Conservation (phyloP, 2,797 vertebrate species). For the Thalassophryne amazonica region DNA sequence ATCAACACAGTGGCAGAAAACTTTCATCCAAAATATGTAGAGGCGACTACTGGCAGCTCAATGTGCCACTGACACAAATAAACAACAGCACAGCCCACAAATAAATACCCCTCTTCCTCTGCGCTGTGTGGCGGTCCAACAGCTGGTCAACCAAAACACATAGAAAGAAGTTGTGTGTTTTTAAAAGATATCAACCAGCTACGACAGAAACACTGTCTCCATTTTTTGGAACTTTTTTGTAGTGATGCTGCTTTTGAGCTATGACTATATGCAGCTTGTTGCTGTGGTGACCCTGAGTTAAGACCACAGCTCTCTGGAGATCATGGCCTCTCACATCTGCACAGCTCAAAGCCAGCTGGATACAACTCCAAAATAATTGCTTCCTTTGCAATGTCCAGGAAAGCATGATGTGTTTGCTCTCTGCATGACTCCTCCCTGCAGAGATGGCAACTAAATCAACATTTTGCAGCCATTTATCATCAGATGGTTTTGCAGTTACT, state of each 20-base stretch:
- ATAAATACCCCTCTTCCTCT: conserved; percentile 48
- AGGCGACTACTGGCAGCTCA: conserved; percentile 28
- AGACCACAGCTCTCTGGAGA: conserved; percentile 69
- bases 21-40: conserved; percentile 36
- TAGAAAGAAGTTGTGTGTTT: not conserved
- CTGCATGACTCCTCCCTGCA: conserved; percentile 63
- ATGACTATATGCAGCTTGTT: conserved; percentile 73
- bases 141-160: conserved; percentile 42
- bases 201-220: conserved; percentile 4
- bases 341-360: conserved; percentile 80
- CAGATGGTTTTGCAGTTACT: conserved; percentile 40
- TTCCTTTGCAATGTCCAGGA: conserved; percentile 81
- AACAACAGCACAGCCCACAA: conserved; percentile 38
- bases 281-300: conserved; percentile 73
- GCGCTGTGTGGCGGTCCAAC: conserved; percentile 33
- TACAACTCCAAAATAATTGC: conserved; percentile 84
- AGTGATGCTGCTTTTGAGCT: conserved; percentile 41
- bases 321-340: conserved; percentile 80
- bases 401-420: conserved; percentile 82
- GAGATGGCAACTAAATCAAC: conserved; percentile 60
- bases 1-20: conserved; percentile 29
- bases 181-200: conserved; percentile 6
- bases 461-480: conserved; percentile 53
- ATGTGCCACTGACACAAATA: conserved; percentile 57
- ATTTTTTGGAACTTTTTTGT: not conserved